Evolutionary conservation across 2,113 vertebrate species (phyloP).

Genomic region (Holacanthus passer): DNA sequence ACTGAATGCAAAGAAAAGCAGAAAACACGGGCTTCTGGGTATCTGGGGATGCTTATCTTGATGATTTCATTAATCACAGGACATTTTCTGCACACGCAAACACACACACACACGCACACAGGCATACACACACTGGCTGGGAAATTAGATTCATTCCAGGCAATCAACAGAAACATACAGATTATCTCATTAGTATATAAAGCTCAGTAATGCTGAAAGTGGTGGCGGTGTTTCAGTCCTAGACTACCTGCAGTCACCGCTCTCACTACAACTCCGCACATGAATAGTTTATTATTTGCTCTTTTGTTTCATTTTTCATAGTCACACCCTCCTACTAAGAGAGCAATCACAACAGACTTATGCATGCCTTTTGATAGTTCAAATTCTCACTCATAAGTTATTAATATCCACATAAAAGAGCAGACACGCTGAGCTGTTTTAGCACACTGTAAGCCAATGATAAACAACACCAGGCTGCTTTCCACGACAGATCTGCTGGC

Average conservation of each 20-base stretch:
- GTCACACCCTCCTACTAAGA: constrained; percentile 30
- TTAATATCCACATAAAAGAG: constrained; percentile 42
- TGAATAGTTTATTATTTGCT: constrained; percentile 42
- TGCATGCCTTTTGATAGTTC: constrained; percentile 31
- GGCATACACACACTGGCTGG: not conserved
- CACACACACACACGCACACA: not conserved
- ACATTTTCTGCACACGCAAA: not conserved
- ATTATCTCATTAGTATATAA: constrained; percentile 6
- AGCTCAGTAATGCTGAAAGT: constrained; percentile 21
- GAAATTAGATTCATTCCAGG: constrained; percentile 1
- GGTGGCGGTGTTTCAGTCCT: not conserved
- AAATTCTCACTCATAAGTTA: constrained; percentile 46
- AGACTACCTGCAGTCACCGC: not conserved
- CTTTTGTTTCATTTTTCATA: constrained; percentile 46
- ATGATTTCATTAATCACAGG: constrained; percentile 50
- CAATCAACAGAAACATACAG: constrained; percentile 23
- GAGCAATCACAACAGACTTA: constrained; percentile 29
- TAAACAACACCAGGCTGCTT: constrained; percentile 34
- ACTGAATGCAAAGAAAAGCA: constrained; percentile 25
- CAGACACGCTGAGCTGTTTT: constrained; percentile 2
- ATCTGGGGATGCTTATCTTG: constrained; percentile 45
- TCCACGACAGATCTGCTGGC: constrained; percentile 11
- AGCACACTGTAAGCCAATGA: constrained; percentile 3
- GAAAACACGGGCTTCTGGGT: not conserved
- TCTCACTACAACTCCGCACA: constrained; percentile 2